Evolutionary conservation across 2,113 vertebrate genomes (phyloP).

Genomic region (Nettapus auritus): DNA sequence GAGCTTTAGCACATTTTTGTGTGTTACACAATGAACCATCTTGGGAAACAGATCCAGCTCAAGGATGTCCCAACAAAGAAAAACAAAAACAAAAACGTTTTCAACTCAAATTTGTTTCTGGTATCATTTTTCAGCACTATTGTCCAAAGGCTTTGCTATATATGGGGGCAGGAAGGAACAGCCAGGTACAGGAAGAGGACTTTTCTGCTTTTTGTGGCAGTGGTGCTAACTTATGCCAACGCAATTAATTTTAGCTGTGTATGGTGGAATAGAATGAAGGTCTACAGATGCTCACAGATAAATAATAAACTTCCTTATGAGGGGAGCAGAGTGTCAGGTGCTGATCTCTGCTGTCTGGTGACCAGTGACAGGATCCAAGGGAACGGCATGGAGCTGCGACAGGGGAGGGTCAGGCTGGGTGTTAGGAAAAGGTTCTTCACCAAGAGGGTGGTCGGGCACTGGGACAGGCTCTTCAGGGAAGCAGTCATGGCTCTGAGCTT

Average conservation of each 20-base stretch:
- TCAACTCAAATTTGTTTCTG: neutral
- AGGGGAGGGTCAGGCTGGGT: neutral
- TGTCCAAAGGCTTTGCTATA: neutral
- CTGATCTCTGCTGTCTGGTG: neutral
- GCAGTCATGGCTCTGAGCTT: neutral
- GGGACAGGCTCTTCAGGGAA: neutral
- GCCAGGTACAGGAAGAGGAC: neutral
- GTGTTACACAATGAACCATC: neutral
- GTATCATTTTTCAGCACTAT: neutral
- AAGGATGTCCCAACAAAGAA: neutral
- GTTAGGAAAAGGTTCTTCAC: neutral
- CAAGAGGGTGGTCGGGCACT: neutral
- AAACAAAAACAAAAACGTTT: neutral
- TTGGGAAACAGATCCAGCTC: neutral
- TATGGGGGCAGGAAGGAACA: neutral
- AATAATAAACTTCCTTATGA: neutral
- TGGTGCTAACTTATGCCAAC: neutral
- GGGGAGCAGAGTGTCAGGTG: neutral
- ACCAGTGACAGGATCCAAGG: neutral
- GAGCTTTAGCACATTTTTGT: neutral
- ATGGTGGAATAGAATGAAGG: neutral
- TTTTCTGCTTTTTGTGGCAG: neutral
- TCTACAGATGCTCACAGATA: neutral
- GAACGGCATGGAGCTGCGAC: neutral
- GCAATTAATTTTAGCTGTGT: neutral